Base-by-base conservation (phyloP, 2,113 vertebrate species). In the Panurus biarmicus region DNA sequence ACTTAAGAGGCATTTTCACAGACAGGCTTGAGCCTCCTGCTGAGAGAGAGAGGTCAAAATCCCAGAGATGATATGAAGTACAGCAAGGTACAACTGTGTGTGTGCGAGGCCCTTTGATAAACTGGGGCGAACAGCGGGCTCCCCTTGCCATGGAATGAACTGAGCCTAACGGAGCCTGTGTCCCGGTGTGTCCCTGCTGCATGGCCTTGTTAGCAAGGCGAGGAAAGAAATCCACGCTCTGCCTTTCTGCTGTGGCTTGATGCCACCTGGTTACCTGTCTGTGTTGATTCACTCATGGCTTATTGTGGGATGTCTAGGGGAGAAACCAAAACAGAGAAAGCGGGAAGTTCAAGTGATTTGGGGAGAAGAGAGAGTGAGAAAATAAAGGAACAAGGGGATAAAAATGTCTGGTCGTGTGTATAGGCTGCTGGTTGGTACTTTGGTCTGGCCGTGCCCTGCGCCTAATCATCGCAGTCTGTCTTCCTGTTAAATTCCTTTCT, bases 381-480 rank as follows among this genome's bases (percentile, higher is more conserved):
- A 75, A 57, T 14, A 48, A 24, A 91, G 24, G 25, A 91, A 40
- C 40, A 69, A 60, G 23, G 24, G 40, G 2, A 18, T 76, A 4
- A 47, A 51, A 74, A 67, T 6, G 10, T 58, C n/a, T 74, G 22
- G 5, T 62, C 3, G 2, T 44, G 28, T 54, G 7, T 77, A 16
- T 42, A 65, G 72, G 45, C 21, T 83, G 17, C 31, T 76, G 42
- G 9, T 60, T 44, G 36, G 3, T 64, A 44, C 5, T 6, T 11
- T 51, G 70, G 24, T 61, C 25, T 64, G 35, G 9, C 53, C 0
- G 0, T 78, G 45, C 19, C 33, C 24, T 36, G 6, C 0, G 0
- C 19, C 56, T 85, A 33, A n/a, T 62, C 24, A 31, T 62, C 2
- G 1, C 12, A 60, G 22, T 35, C 31, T 76, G 72, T 56, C 21